Evolutionary conservation across 2,888 invertebrate genomes (phyloP).

Genomic region (Calameuta pallipes): DNA sequence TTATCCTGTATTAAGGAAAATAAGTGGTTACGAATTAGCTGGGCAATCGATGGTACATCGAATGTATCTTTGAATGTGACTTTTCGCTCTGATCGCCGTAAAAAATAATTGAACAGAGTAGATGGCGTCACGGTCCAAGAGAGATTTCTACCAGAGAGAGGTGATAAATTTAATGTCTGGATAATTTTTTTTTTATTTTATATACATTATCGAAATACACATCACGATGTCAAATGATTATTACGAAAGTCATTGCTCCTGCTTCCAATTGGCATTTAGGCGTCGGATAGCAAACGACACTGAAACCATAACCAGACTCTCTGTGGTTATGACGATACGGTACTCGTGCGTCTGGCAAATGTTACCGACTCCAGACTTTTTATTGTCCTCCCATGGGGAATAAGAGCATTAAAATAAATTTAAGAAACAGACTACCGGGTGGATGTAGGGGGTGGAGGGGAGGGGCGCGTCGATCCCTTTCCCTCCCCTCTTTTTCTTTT

Average conservation of each 20-base stretch:
- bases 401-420: slow-evolving; percentile 21
- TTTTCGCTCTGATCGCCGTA: no score
- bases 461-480: no score
- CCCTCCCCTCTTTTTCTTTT: not conserved
- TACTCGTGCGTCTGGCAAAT: slow-evolving; percentile 19
- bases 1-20: no score
- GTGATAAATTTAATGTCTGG: no score
- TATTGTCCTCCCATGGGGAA: slow-evolving; percentile 10
- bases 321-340: not conserved
- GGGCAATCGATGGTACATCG: no score
- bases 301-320: not conserved
- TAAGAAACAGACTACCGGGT: slow-evolving; percentile 6
- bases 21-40: no score
- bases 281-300: not conserved
- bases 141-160: no score
- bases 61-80: no score
- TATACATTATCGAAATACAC: no score
- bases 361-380: slow-evolving; percentile 17
- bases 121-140: no score
- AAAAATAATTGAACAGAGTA: no score
- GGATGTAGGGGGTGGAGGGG: not conserved
- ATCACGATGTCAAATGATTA: not conserved
- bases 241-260: not conserved
- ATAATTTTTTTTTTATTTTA: no score
- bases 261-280: not conserved